Base-by-base conservation (phyloP, 2,797 vertebrate genomes). In the Avahi laniger region DNA sequence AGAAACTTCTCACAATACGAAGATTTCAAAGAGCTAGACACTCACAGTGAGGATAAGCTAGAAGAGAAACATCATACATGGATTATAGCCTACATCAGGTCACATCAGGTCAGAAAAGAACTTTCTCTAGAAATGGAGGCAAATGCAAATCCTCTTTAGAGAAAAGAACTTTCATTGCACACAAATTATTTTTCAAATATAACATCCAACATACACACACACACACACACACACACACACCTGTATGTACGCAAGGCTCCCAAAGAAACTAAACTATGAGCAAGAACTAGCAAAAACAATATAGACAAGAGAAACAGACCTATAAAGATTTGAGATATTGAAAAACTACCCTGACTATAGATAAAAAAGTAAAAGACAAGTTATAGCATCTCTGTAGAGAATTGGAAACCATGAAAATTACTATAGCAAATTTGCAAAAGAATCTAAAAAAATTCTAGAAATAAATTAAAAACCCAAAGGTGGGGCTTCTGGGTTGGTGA, bases 71-170 rank as follows among this genome's bases (percentile, higher is more conserved):
- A 89, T 8, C 22, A 15, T 83, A 54, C 17, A 52, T 59, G 30
- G 14, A 70, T 84, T 75, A 35, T 1, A 57, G 38, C 4, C n/a
- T 41, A 76, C 48, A 57, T 18, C 57, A 41, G 38, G 48, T 57
- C 14, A 65, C n/a, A n/a, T n/a, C n/a, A n/a, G n/a, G n/a, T n/a
- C n/a, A 75, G 69, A 92, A 92, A 86, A 88, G n/a, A 78, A 78
- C 15, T 52, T 69, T 92, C 52, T 69, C 67, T 69, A 69, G 22
- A 69, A 69, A 69, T 35, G 12, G 67, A 69, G 35, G 35, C 35
- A 69, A 69, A 69, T 38, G 35, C 22, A 83, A 83, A 76, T 75
- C 26, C 30, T 82, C n/a, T 59, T 41, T 73, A 79, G 61, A 75
- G 59, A 92, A 88, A 86, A 88, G n/a, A 78, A 78, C 22, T 52